These are phyloP conservation scores for Hylia prasina DNA, from an alignment of 2,113 vertebrate genomes.

Conservation along the genomic window DNA sequence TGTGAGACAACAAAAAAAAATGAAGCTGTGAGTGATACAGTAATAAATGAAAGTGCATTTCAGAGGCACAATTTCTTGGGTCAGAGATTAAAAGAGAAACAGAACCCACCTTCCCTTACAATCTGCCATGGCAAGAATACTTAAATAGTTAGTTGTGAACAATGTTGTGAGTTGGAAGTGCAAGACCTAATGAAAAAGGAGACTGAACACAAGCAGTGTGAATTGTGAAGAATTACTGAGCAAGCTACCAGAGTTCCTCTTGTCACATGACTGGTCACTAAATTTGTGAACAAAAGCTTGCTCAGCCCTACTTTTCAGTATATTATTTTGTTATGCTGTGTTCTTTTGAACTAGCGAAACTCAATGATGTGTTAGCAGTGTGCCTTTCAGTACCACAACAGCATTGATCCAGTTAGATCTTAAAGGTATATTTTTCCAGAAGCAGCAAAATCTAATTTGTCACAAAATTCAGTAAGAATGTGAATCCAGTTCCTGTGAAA, in stretches of 20 bases:
- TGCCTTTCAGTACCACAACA: neutral
- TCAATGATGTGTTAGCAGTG: neutral
- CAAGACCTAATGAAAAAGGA: neutral
- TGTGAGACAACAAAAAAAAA: neutral
- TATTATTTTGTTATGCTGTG: neutral
- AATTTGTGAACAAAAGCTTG: neutral
- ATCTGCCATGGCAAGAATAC: neutral
- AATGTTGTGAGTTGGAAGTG: neutral
- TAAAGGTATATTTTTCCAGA: neutral
- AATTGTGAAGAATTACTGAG: neutral
- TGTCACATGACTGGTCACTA: neutral
- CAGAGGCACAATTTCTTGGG: neutral
- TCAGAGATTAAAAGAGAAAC: neutral
- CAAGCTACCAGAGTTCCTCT: neutral
- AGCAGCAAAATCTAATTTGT: neutral
- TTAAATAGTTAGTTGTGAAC: neutral
- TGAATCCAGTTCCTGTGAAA: neutral
- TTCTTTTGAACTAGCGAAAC: neutral
- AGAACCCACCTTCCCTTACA: neutral
- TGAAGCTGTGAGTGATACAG: neutral
- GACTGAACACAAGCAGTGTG: neutral
- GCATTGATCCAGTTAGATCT: neutral
- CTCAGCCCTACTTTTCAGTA: neutral
- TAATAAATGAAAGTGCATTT: neutral
- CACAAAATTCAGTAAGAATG: neutral